Evolutionary conservation across 2,888 invertebrate genomes (phyloP).

Genomic region (Cataglyphis albicans): DNA sequence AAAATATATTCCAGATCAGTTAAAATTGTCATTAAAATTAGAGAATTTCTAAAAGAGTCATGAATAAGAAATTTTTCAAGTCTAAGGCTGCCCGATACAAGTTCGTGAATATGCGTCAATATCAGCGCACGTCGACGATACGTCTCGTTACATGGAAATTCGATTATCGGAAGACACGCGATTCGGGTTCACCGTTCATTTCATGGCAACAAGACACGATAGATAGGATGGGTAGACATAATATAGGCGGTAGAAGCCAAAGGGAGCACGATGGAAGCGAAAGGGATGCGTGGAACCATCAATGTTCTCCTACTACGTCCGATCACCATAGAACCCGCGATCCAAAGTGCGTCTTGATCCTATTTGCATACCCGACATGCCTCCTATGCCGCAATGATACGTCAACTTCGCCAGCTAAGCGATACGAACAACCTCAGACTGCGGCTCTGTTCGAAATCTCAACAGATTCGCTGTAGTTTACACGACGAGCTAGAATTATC

Average conservation of each 20-base stretch:
- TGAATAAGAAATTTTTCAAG: neutral
- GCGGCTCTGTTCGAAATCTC: constrained; percentile 22
- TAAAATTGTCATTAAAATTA: neutral
- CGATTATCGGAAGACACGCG: constrained; percentile 33
- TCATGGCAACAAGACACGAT: constrained; percentile 38
- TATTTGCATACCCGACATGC: constrained; percentile 72
- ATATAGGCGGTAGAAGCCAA: neutral
- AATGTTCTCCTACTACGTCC: constrained; percentile 12
- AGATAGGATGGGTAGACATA: neutral
- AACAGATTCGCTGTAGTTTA: constrained; percentile 9
- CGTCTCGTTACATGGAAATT: constrained; percentile 22
- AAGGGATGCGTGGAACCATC: constrained; percentile 19
- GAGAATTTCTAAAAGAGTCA: neutral
- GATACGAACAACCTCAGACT: constrained; percentile 26
- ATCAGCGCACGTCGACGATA: neutral
- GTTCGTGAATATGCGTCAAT: neutral
- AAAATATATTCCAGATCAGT: neutral
- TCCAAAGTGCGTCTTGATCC: constrained; percentile 59
- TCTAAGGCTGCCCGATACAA: neutral
- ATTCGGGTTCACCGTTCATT: constrained; percentile 27
- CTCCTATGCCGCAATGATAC: constrained; percentile 61
- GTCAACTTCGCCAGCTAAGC: constrained; percentile 63
- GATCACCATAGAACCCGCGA: constrained; percentile 38
- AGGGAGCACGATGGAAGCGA: neutral
- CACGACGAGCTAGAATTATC: neutral